A percentile compares a stretch with the other conserved stretches of the same genome.
Conservation (phyloP, 2,888 invertebrate species). For the Catonia carolina region DNA sequence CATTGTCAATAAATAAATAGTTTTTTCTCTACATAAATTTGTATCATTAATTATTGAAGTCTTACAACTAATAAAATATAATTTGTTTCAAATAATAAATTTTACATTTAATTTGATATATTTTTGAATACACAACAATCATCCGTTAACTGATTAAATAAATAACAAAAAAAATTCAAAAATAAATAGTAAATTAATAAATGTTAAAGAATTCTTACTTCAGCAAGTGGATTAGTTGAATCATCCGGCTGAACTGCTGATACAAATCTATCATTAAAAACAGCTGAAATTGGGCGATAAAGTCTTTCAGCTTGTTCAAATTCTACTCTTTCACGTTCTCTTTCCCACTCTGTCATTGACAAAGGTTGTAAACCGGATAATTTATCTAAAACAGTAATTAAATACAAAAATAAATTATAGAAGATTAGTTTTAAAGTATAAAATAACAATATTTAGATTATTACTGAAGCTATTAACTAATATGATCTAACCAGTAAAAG, state of each 20-base stretch:
- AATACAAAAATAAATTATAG: conserved; percentile 10
- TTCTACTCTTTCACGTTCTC: conserved; percentile 67
- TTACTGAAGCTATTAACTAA: not conserved
- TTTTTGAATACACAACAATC: too few species aligned
- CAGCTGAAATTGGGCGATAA: conserved; percentile 53
- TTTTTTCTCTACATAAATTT: too few species aligned
- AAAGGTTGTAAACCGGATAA: conserved; percentile 40
- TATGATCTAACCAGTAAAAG: conserved; percentile 31
- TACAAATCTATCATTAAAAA: conserved; percentile 56
- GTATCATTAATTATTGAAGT: too few species aligned
- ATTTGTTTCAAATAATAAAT: too few species aligned
- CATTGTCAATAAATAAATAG: too few species aligned
- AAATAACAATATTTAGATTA: not conserved
- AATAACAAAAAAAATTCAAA: too few species aligned
- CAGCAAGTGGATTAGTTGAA: conserved; percentile 40
- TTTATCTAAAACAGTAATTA: conserved; percentile 36
- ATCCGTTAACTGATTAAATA: too few species aligned
- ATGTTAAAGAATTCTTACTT: conserved; percentile 34
- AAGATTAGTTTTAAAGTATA: not conserved
- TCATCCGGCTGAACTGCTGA: conserved; percentile 49
- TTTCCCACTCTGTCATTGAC: conserved; percentile 72
- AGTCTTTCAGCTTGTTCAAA: conserved; percentile 70
- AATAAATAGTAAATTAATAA: too few species aligned
- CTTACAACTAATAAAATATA: too few species aligned
- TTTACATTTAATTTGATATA: too few species aligned